These are phyloP conservation scores for Potamarius usumacintae DNA, from an alignment of 2,113 vertebrate genomes.

Conservation along the genomic window DNA sequence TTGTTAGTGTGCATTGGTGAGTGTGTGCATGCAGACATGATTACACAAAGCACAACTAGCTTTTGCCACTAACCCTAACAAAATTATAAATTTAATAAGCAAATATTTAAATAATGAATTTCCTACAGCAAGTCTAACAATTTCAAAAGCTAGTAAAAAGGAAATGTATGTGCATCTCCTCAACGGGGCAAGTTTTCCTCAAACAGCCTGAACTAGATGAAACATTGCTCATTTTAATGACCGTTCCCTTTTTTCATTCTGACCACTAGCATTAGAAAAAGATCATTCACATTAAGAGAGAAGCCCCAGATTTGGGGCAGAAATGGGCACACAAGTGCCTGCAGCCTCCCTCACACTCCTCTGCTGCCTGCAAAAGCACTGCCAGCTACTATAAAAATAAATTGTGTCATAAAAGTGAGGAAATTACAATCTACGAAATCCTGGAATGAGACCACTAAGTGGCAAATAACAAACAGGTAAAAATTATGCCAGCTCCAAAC, in stretches of 20 bases:
- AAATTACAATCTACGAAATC: conserved; percentile 60
- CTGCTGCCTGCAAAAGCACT: conserved; percentile 45
- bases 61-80: background rate
- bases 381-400: conserved; percentile 62
- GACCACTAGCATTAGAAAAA: conserved; percentile 35
- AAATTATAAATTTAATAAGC: background rate
- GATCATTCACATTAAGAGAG: conserved; percentile 40
- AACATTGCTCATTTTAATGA: conserved; percentile 15
- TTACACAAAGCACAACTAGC: background rate
- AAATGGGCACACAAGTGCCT: conserved; percentile 39
- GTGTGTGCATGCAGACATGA: conserved; percentile 16
- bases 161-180: background rate
- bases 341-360: conserved; percentile 43
- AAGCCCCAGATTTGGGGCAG: conserved; percentile 19
- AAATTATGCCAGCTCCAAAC: conserved; percentile 31
- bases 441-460: conserved; percentile 56
- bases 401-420: conserved; percentile 56
- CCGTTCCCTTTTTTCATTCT: background rate
- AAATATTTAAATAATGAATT: conserved; percentile 5
- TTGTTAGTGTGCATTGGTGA: conserved; percentile 45
- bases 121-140: background rate
- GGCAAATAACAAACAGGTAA: conserved; percentile 58
- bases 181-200: conserved; percentile 1
- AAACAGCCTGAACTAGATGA: conserved; percentile 13
- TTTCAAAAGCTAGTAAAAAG: background rate